Percentiles rank a stretch among this genome's conserved stretches.
Conservation (phyloP, 2,797 vertebrate genomes). For the Knipowitschia caucasica region DNA sequence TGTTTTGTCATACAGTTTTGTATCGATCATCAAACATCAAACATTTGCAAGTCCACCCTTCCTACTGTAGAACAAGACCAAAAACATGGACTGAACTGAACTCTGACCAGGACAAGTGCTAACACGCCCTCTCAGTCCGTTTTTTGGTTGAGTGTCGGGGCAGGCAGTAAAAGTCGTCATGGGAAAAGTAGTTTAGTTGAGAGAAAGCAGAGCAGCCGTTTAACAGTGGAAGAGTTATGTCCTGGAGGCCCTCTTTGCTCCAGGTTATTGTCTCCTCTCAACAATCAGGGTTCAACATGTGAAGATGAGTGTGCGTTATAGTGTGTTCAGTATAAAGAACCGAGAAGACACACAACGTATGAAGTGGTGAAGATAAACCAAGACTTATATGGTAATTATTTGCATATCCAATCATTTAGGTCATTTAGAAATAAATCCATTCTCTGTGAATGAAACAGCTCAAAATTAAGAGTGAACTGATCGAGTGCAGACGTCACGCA, state of each 20-base stretch:
- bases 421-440: too few relatives aligned
- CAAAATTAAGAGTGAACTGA: too few relatives aligned
- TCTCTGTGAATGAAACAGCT: too few relatives aligned
- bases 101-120: background rate
- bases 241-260: slow-evolving; percentile 25
- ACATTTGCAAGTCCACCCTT: too few relatives aligned
- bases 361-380: background rate
- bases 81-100: background rate
- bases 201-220: slow-evolving; percentile 17
- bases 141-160: slow-evolving; percentile 10
- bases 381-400: background rate
- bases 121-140: background rate
- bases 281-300: slow-evolving; percentile 6
- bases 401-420: too few relatives aligned
- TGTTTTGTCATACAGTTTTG: too few relatives aligned
- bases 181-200: slow-evolving; percentile 39
- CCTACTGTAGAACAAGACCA: background rate
- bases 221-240: slow-evolving; percentile 42
- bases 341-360: background rate
- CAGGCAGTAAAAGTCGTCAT: slow-evolving; percentile 26
- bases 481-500: too few relatives aligned
- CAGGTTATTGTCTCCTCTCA: slow-evolving; percentile 4
- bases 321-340: background rate
- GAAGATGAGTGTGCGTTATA: background rate
- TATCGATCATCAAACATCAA: too few relatives aligned